A percentile compares a stretch with the other conserved stretches of the same genome.
These are phyloP conservation scores for Eurystomus glaucurus DNA, from an alignment of 2,797 vertebrate species.

Conservation along the genomic window DNA sequence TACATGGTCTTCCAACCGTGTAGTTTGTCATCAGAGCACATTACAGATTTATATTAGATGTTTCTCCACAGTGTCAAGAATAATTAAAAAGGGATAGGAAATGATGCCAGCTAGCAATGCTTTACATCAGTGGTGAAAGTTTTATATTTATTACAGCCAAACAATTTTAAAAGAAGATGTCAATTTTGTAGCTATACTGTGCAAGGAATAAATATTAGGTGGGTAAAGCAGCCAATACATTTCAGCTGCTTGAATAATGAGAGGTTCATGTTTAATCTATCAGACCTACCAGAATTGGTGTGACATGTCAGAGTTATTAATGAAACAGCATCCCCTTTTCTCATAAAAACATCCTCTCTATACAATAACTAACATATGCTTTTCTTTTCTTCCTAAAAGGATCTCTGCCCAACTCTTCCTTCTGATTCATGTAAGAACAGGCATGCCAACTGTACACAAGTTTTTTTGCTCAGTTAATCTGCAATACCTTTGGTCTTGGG, in stretches of 20 bases:
- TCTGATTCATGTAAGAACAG: conserved; percentile 67
- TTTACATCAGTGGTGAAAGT: conserved; percentile 85
- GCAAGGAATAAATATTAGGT: conserved; percentile 82
- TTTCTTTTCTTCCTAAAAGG: conserved; percentile 72
- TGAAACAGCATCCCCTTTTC: conserved; percentile 72
- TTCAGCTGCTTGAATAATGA: conserved; percentile 77
- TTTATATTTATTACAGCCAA: conserved; percentile 86
- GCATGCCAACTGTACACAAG: conserved; percentile 50
- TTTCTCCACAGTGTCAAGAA: conserved; percentile 99
- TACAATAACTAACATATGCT: conserved; percentile 83
- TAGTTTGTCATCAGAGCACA: conserved; percentile 99
- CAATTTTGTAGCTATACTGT: conserved; percentile 81
- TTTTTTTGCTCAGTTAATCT: conserved; percentile 56
- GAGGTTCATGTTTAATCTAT: conserved; percentile 84
- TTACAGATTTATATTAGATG: conserved; percentile 99
- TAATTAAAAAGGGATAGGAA: conserved; percentile 96
- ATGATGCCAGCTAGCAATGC: conserved; percentile 88
- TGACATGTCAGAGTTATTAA: conserved; percentile 82
- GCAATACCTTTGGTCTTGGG: conserved; percentile 45
- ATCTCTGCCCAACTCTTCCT: conserved; percentile 63
- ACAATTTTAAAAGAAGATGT: conserved; percentile 87
- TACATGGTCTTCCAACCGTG: conserved; percentile 99
- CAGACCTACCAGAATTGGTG: conserved; percentile 76
- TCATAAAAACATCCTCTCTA: conserved; percentile 78
- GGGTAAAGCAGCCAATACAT: conserved; percentile 72